Evolutionary conservation across 2,888 invertebrate genomes (phyloP).

Genomic region (Lissocephala sabroskyi): DNA sequence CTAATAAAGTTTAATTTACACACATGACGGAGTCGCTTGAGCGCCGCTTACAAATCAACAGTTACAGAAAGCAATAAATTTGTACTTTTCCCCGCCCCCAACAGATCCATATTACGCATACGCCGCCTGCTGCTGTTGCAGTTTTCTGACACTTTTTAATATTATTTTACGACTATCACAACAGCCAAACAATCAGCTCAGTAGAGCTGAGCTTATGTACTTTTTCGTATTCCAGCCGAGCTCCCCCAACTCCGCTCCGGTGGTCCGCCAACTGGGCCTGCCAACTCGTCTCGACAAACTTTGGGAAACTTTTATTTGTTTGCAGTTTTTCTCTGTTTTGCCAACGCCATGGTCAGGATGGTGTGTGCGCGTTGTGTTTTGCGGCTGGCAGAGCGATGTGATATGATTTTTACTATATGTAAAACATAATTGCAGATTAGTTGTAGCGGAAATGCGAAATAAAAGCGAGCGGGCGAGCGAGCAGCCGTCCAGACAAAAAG

Average conservation of each 20-base stretch:
- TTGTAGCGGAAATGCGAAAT: constrained; percentile 42
- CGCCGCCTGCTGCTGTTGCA: constrained; percentile 12
- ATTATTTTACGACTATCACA: constrained; percentile 32
- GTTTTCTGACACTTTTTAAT: constrained; percentile 13
- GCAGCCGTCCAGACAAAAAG: not conserved
- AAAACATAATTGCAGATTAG: constrained; percentile 62
- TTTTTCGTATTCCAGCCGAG: too few species aligned
- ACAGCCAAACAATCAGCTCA: constrained; percentile 38
- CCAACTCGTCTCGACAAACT: constrained; percentile 11
- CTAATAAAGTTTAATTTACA: constrained; percentile 38
- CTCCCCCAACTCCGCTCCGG: too few species aligned
- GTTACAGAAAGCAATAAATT: too few species aligned
- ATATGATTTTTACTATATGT: constrained; percentile 53
- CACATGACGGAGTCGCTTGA: constrained; percentile 9
- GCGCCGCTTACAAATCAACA: too few species aligned
- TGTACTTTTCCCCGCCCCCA: too few species aligned
- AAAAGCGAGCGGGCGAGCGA: constrained; percentile 4
- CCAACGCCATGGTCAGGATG: not conserved
- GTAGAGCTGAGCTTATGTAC: too few species aligned
- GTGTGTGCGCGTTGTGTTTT: constrained; percentile 6
- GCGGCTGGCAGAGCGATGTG: constrained; percentile 41
- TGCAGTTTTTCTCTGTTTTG: constrained; percentile 3
- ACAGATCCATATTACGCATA: too few species aligned
- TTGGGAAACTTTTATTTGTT: constrained; percentile 14
- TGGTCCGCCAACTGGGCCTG: not conserved